These are phyloP conservation scores for Pomacea canaliculata DNA, from an alignment of 2,888 invertebrate species.

Conservation along the genomic window DNA sequence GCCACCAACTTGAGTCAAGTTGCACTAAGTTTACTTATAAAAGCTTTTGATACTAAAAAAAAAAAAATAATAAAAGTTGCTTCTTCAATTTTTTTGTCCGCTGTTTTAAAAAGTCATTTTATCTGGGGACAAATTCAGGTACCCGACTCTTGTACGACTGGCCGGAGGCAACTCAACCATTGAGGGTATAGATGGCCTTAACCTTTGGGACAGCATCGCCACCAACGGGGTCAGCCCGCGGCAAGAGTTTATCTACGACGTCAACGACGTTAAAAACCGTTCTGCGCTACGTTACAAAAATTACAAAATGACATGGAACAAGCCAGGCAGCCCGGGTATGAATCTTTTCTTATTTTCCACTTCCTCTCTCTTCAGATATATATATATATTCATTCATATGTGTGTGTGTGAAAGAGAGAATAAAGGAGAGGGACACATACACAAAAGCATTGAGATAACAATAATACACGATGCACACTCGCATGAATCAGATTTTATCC, in stretches of 20 bases:
- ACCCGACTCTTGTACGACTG: neutral
- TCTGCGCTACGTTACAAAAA: neutral
- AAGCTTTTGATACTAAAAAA: neutral
- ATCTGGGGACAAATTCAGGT: neutral
- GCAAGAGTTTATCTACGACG: conserved; percentile 1
- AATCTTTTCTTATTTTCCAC: neutral
- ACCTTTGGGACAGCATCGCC: neutral
- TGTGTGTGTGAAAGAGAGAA: neutral
- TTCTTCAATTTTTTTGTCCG: neutral
- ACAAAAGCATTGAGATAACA: too few relatives aligned
- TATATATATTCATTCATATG: neutral
- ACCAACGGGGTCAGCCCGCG: neutral
- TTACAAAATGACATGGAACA: neutral
- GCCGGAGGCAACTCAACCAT: neutral
- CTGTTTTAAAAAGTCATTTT: neutral
- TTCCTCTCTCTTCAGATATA: neutral
- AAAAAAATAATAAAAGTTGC: neutral
- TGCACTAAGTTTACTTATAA: neutral
- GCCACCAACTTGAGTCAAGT: too few relatives aligned
- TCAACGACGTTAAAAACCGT: conserved; percentile 4
- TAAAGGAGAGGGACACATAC: too few relatives aligned
- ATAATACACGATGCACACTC: too few relatives aligned
- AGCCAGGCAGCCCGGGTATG: neutral
- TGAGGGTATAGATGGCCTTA: neutral
- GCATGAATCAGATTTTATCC: too few relatives aligned